Conservation (phyloP, 2,888 invertebrate genomes). For the Plagodis dolabraria region DNA sequence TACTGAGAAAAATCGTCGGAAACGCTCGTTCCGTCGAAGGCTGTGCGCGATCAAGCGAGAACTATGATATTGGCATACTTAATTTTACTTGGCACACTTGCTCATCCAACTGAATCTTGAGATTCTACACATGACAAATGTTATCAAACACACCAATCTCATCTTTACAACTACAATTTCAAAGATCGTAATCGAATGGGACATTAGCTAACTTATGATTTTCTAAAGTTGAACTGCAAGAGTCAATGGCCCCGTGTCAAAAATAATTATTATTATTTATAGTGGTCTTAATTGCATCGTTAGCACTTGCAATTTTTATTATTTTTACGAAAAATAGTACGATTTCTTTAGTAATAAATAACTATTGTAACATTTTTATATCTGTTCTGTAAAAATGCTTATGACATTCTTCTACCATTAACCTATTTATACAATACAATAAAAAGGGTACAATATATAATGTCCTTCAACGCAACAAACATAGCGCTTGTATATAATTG, state of each 20-base stretch:
- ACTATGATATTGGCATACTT: constrained; percentile 83
- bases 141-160: constrained; percentile 25
- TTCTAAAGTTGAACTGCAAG: neutral
- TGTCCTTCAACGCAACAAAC: too few species aligned
- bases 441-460: too few species aligned
- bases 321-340: neutral
- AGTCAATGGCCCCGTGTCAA: constrained; percentile 10
- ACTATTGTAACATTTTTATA: too few species aligned
- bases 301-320: neutral
- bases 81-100: constrained; percentile 80
- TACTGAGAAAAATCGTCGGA: constrained; percentile 77
- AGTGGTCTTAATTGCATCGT: neutral
- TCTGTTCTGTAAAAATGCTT: too few species aligned
- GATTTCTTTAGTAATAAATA: too few species aligned
- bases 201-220: constrained; percentile 1
- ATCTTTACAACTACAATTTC: constrained; percentile 22
- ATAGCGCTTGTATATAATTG: too few species aligned
- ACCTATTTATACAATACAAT: too few species aligned
- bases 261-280: neutral
- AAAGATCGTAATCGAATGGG: constrained; percentile 5
- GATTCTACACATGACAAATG: constrained; percentile 34
- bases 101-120: constrained; percentile 60
- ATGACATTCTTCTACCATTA: too few species aligned
- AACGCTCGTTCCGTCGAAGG: constrained; percentile 75
- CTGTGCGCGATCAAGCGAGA: constrained; percentile 73